Base-by-base conservation (phyloP, 2,797 vertebrate species). In the Characodon lateralis region DNA sequence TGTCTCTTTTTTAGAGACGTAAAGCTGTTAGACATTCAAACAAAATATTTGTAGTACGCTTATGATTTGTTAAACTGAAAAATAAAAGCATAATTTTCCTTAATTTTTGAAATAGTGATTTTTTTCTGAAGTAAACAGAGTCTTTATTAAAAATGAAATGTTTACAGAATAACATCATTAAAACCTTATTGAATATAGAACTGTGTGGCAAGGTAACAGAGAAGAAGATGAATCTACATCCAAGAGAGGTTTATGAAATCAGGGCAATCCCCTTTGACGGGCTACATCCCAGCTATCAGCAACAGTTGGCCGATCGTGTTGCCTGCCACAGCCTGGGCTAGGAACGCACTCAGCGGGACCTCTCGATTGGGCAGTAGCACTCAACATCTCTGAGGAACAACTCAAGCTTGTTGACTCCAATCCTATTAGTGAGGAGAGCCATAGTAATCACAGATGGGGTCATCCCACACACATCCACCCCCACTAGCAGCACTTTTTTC, bases 351-450 rank as follows among this genome's bases (percentile, higher is more conserved):
- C 22, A 78, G 73, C 72, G 31, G 86, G 78, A 85, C 77, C 14
- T 71, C 73, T 79, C 73, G 78, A 90, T 85, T 92, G 90, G 89
- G 74, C 88, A 18, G 74, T 88, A 24, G 83, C 79, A 0, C 87
- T 84, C 75, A 39, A 83, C 83, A 87, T 91, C 90, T 87, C 83
- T 13, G 74, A 90, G 88, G 89, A 89, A 82, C 92, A 89, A 89
- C 89, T 89, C 88, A 76, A 91, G 91, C 92, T 87, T 89, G 92
- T 92, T 91, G 93, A 90, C 86, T 88, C 85, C 91, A 94, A 95
- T 95, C 94, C 93, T 93, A 94, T 95, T 94, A 94, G 89, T 74
- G 63, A 88, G 76, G 81, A 91, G 82, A 90, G 88, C 87, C 89
- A 86, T 80, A 79, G 89, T 94, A 95, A 94, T 94, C 90, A 90